phyloP scores from a whole-genome alignment of 2,113 vertebrate genomes.

The Tragelaphus scriptus region DNA sequence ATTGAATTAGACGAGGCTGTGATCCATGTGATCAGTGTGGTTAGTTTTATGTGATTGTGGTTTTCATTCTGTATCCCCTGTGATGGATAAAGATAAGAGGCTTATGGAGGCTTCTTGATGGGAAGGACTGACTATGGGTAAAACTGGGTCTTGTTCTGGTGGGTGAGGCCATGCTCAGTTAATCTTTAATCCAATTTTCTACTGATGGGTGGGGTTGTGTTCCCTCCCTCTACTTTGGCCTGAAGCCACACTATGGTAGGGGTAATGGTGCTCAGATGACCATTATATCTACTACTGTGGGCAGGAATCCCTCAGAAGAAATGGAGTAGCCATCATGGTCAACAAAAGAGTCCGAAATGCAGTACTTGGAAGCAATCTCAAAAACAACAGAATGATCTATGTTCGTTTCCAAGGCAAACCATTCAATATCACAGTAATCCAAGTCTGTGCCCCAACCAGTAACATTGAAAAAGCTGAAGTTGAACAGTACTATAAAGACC shows the following conservation, averaged over 20 bases:
- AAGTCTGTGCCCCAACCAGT: too few species aligned
- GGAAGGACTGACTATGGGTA: background rate
- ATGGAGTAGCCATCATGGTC: too few species aligned
- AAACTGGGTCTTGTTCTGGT: background rate
- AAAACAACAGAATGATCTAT: too few species aligned
- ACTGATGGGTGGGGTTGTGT: background rate
- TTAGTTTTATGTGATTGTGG: background rate
- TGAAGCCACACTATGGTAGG: background rate
- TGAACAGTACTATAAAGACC: too few species aligned
- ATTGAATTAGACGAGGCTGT: background rate
- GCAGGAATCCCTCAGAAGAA: too few species aligned
- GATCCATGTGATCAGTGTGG: background rate
- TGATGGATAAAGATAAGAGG: background rate
- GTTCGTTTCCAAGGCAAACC: too few species aligned
- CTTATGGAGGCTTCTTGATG: background rate
- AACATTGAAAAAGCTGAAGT: too few species aligned
- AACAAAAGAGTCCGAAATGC: too few species aligned
- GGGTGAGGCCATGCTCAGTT: background rate
- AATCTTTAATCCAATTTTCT: background rate
- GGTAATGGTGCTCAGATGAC: background rate
- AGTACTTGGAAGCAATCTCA: too few species aligned
- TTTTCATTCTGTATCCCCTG: background rate
- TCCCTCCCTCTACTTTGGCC: background rate
- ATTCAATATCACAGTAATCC: too few species aligned
- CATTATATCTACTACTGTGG: too few species aligned